These are phyloP conservation scores for Psammodynastes pulverulentus DNA, from an alignment of 2,113 vertebrate species.

Conservation along the genomic window DNA sequence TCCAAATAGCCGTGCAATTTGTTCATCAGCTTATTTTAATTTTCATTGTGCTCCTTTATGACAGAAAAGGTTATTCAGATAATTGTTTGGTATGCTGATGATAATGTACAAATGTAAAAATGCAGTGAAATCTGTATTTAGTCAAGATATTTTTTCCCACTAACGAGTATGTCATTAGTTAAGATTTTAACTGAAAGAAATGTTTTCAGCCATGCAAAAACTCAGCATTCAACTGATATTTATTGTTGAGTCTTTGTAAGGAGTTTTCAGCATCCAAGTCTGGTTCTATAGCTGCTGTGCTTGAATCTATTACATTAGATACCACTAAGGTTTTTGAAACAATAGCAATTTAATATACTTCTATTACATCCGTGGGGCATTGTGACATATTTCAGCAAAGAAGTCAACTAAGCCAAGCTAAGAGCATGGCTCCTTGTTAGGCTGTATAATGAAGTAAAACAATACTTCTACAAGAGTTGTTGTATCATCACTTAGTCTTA, in stretches of 20 bases:
- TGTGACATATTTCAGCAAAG: background rate
- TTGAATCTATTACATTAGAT: background rate
- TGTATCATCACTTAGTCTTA: background rate
- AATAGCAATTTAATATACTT: background rate
- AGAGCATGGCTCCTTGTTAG: background rate
- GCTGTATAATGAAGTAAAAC: background rate
- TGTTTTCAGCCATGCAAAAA: slow-evolving; percentile 18
- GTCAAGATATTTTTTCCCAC: slow-evolving; percentile 34
- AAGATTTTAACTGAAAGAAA: slow-evolving; percentile 53
- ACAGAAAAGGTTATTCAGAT: slow-evolving; percentile 21
- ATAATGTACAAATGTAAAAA: slow-evolving; percentile 34
- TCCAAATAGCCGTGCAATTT: background rate
- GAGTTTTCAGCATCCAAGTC: slow-evolving; percentile 20
- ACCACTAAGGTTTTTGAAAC: background rate
- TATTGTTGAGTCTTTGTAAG: slow-evolving; percentile 38
- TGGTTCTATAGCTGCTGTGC: slow-evolving; percentile 9
- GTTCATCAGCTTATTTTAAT: slow-evolving; percentile 48
- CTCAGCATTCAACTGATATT: background rate
- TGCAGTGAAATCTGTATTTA: slow-evolving; percentile 35
- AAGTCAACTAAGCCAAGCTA: background rate
- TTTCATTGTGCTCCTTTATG: slow-evolving; percentile 35
- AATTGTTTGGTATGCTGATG: slow-evolving; percentile 45
- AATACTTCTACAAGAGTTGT: background rate
- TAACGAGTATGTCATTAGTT: slow-evolving; percentile 33
- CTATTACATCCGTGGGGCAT: background rate